Base-by-base conservation (phyloP, 2,888 invertebrate genomes). In the Limnephilus lunatus region DNA sequence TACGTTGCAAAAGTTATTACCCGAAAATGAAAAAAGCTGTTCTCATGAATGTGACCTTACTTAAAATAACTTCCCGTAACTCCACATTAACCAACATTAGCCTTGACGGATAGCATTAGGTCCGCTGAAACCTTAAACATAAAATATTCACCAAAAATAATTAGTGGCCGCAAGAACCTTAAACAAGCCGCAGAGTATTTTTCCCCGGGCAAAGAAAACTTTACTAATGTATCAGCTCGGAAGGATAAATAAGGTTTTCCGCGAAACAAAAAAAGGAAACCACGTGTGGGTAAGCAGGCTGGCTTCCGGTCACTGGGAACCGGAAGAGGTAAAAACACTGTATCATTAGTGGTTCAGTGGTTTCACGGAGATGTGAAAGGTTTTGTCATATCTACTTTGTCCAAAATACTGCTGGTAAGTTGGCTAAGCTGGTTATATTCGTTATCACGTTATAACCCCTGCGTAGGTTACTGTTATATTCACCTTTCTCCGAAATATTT, bases 321-420 rank as follows among this genome's bases (percentile, higher is more conserved):
- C 90, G 90, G 90, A 82, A 81, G 48, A 44, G 82, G 81, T 81
- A 89, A 90, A 90, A 90, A 90, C 81, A 82, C 44, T 81, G 90
- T 88, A 90, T 44, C 90, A 90, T 90, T 90, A 90, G 90, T 44
- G 88, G 88, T 25, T 80, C 30, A 32, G 80, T 11, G 68, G 68
- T 35, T 15, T 32, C 25, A 35, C 25, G 14, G 88, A 81, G 88
- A 68, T 86, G 86, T 30, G 44, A 12, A 35, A 32, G 32, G 80
- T 32, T 89, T 68, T 89, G 88, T 89, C 88, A 89, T 89, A 32
- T 80, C 68, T 25, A n/a, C 68, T 68, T 68, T n/a, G 9, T 68
- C n/a, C 9, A 68, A 82, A 82, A 82, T 82, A 82, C 19, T 14
- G 31, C 32, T 82, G 3, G 15, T 82, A 32, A 82, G 32, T 68